Evolutionary conservation across 2,113 vertebrate genomes (phyloP).

Genomic region (Triplophysa tibetana): DNA sequence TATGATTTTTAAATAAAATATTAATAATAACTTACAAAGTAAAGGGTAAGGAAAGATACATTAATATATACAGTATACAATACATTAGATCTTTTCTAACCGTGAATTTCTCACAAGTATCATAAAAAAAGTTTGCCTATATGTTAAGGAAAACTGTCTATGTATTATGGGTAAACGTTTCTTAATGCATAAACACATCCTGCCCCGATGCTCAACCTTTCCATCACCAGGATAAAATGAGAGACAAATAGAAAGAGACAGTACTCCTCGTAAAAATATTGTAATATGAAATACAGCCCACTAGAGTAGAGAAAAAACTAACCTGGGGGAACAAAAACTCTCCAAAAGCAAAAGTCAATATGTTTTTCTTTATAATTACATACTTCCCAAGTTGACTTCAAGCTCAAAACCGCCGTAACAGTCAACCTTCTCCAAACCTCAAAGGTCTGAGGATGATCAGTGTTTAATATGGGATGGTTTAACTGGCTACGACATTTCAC

Average conservation of each 20-base stretch:
- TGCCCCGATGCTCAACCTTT: conserved; percentile 45
- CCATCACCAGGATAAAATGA: conserved; percentile 41
- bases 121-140: too few species aligned
- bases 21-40: neutral
- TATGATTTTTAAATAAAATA: neutral
- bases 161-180: conserved; percentile 22
- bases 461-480: conserved; percentile 6
- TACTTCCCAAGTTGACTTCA: conserved; percentile 28
- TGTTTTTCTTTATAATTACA: conserved; percentile 32
- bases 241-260: conserved; percentile 34
- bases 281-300: conserved; percentile 6
- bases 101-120: too few species aligned
- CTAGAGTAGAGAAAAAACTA: neutral
- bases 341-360: conserved; percentile 26
- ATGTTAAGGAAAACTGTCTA: neutral
- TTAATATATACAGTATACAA: too few species aligned
- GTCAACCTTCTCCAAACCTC: conserved; percentile 7
- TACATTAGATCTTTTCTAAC: too few species aligned
- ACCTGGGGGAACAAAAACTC: conserved; percentile 10
- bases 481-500: neutral
- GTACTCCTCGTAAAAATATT: neutral
- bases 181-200: conserved; percentile 18
- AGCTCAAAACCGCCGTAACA: conserved; percentile 36
- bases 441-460: neutral
- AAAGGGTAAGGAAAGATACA: too few species aligned